Conservation (phyloP, 2,113 vertebrate genomes). For the Sporophila hypoxantha region DNA sequence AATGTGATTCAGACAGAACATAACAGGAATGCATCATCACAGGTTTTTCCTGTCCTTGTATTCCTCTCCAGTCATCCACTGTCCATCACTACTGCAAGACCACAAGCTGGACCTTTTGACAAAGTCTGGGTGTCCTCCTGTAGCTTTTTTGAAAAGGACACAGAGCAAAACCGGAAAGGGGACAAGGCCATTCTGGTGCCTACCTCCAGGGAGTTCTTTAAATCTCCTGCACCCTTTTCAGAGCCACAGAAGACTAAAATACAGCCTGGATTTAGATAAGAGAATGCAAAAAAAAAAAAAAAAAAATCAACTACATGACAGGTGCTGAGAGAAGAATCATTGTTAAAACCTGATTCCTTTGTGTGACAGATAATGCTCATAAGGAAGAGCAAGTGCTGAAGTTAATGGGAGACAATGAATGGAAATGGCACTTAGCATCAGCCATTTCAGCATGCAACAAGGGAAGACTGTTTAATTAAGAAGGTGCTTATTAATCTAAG, state of each 20-base stretch:
- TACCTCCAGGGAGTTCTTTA: neutral
- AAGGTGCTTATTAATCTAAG: neutral
- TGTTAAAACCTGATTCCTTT: neutral
- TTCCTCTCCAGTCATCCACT: neutral
- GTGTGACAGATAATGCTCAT: neutral
- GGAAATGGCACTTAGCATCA: neutral
- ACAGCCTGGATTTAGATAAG: neutral
- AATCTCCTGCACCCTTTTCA: neutral
- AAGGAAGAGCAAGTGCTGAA: neutral
- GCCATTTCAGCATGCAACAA: neutral
- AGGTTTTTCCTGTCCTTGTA: neutral
- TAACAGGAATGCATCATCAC: neutral
- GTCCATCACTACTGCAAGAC: neutral
- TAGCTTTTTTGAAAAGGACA: neutral
- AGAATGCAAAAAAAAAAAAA: neutral
- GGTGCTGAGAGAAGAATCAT: neutral
- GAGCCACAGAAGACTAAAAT: neutral
- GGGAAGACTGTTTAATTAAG: neutral
- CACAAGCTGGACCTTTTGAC: neutral
- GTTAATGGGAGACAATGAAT: neutral
- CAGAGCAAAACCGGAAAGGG: neutral
- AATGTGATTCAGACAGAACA: fast-evolving
- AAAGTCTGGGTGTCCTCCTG: neutral
- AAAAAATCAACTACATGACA: neutral
- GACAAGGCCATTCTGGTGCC: neutral